Evolutionary conservation across 1,140 invertebrate species (phyloP).

Genomic region (Brachionus koreanus): DNA sequence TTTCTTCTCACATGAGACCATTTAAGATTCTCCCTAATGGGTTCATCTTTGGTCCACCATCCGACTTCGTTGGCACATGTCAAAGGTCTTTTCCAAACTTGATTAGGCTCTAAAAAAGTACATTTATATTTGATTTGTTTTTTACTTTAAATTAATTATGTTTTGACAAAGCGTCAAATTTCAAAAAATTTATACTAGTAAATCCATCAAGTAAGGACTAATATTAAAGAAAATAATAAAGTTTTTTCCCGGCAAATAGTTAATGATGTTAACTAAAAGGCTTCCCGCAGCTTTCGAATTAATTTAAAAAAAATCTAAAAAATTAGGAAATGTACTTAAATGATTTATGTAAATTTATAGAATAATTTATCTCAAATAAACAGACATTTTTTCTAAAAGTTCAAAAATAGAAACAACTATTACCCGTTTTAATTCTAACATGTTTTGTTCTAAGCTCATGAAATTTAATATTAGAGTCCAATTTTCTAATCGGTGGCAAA

Average conservation of each 20-base stretch:
- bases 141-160: not conserved
- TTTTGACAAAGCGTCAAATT: too few species aligned
- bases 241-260: too few species aligned
- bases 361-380: too few species aligned
- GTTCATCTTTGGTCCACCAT: slow-evolving; percentile 43
- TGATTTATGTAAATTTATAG: too few species aligned
- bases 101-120: slow-evolving; percentile 3
- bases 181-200: too few species aligned
- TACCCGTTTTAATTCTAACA: slow-evolving; percentile 6
- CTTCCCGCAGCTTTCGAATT: too few species aligned
- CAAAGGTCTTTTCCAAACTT: slow-evolving; percentile 6
- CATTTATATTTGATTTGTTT: not conserved
- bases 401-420: not conserved
- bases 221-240: too few species aligned
- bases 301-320: too few species aligned
- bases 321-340: too few species aligned
- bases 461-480: slow-evolving; percentile 24
- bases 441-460: slow-evolving; percentile 26
- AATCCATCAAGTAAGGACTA: too few species aligned
- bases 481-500: not conserved
- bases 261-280: too few species aligned
- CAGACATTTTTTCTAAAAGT: not conserved
- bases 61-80: slow-evolving; percentile 27
- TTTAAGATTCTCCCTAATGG: slow-evolving; percentile 12
- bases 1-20: slow-evolving; percentile 19